Percentiles rank a stretch among this genome's conserved stretches.
phyloP scores from a whole-genome alignment of 64 coral and sea anemone genomes.

The Catalaphyllia jardinei region DNA sequence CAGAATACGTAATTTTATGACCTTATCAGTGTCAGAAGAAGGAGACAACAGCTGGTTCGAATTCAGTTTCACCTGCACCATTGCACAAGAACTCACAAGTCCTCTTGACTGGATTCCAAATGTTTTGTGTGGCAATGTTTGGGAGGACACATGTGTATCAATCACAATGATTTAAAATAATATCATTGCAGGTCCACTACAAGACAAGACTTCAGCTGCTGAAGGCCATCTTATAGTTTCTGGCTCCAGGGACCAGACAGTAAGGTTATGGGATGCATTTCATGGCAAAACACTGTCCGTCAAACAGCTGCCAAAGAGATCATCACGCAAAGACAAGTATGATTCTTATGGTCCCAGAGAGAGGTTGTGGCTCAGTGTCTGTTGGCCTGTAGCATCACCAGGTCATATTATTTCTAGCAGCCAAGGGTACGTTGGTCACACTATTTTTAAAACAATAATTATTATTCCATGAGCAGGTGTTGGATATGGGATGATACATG shows the following conservation, averaged over 20 bases:
- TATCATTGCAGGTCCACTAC: constrained; percentile 30
- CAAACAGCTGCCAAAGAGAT: constrained; percentile 84
- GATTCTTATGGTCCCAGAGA: constrained; percentile 72
- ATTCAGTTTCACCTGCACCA: too few species aligned
- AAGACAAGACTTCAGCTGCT: constrained; percentile 51
- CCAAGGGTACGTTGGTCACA: constrained; percentile 53
- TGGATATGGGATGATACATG: neutral
- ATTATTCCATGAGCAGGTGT: too few species aligned
- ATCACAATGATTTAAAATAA: too few species aligned
- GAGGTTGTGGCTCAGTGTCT: constrained; percentile 88
- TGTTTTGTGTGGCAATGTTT: too few species aligned
- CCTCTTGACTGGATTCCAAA: too few species aligned
- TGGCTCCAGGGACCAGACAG: constrained; percentile 91
- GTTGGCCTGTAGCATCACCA: constrained; percentile 74
- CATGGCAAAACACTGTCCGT: constrained; percentile 69
- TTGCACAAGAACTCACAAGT: too few species aligned
- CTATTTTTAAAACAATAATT: neutral
- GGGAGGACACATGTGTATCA: too few species aligned
- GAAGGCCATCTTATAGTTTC: constrained; percentile 70
- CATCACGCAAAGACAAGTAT: constrained; percentile 77
- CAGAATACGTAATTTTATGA: too few species aligned
- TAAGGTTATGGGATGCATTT: constrained; percentile 82
- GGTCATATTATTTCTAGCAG: constrained; percentile 79
- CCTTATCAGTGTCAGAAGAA: too few species aligned
- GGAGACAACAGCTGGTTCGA: too few species aligned